Percentiles rank a stretch among this genome's conserved stretches.
Evolutionary conservation across 2,888 invertebrate genomes (phyloP).

Genomic region (Pachymerium ferrugineum): DNA sequence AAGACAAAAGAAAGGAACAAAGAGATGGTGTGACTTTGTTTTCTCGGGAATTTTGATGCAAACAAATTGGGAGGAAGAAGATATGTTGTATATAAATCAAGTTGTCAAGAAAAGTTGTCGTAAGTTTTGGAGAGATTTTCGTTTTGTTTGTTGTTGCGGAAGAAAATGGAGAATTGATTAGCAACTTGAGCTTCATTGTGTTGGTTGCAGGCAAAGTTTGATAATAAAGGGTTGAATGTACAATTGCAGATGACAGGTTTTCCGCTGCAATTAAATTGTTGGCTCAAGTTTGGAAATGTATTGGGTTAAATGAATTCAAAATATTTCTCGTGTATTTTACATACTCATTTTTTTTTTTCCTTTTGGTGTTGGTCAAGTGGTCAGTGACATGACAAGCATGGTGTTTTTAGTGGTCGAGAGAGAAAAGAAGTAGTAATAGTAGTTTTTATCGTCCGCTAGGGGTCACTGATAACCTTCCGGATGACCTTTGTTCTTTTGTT

Average conservation of each 20-base stretch:
- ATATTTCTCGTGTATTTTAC: background rate
- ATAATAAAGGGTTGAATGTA: slow-evolving; percentile 12
- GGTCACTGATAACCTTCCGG: slow-evolving; percentile 17
- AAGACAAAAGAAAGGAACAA: background rate
- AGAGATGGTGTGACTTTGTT: background rate
- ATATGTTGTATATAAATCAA: slow-evolving; percentile 12
- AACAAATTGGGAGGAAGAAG: background rate
- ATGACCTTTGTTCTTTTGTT: slow-evolving; percentile 25
- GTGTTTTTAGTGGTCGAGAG: slow-evolving; percentile 14
- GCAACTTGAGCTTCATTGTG: background rate
- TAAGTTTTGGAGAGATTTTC: slow-evolving; percentile 12
- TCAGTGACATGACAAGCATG: slow-evolving; percentile 2
- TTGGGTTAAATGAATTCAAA: background rate
- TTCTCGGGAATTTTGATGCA: slow-evolving; percentile 6
- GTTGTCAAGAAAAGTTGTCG: background rate
- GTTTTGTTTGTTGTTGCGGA: background rate
- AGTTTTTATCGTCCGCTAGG: slow-evolving; percentile 22
- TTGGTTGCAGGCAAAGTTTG: background rate
- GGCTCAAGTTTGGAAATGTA: background rate
- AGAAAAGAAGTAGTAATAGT: slow-evolving; percentile 25
- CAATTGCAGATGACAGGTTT: slow-evolving; percentile 14
- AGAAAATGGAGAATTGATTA: background rate
- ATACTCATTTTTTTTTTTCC: too few species aligned
- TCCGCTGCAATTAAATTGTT: slow-evolving; percentile 15
- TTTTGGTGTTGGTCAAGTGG: background rate